Conservation (phyloP, 2,797 vertebrate species). For the Pampus argenteus region DNA sequence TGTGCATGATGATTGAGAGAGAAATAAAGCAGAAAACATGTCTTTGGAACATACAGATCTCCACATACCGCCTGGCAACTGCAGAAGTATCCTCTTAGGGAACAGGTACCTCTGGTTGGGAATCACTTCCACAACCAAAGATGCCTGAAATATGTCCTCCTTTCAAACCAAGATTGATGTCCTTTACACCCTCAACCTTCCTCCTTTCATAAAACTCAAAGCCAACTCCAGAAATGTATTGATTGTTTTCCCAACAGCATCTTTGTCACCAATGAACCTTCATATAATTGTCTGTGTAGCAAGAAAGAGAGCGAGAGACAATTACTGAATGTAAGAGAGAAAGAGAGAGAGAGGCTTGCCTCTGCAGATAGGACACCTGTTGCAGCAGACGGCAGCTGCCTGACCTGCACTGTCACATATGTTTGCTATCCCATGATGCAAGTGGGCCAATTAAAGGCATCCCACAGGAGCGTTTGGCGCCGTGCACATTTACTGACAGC, state of each 20-base stretch:
- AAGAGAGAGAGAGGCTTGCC: background rate
- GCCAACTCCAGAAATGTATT: background rate
- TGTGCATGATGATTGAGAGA: too few species aligned
- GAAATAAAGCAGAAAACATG: too few species aligned
- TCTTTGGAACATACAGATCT: too few species aligned
- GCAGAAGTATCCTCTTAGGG: too few species aligned
- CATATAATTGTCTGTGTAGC: background rate
- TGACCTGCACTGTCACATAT: conserved; percentile 54
- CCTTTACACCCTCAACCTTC: too few species aligned
- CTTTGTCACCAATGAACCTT: conserved; percentile 14
- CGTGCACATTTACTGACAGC: background rate
- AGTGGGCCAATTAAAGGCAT: conserved; percentile 62
- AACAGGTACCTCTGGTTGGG: too few species aligned
- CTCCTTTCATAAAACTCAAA: background rate
- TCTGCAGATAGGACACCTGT: background rate
- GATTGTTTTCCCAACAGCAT: background rate
- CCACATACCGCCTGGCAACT: too few species aligned
- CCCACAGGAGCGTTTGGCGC: conserved; percentile 43
- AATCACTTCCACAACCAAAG: too few species aligned
- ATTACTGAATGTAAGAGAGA: background rate
- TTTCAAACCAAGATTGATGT: too few species aligned
- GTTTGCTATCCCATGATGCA: conserved; percentile 57
- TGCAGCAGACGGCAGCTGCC: conserved; percentile 48
- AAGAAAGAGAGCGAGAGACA: background rate
- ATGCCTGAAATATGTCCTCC: too few species aligned